phyloP scores from a whole-genome alignment of 2,113 vertebrate species.

The Nyctibius bracteatus region DNA sequence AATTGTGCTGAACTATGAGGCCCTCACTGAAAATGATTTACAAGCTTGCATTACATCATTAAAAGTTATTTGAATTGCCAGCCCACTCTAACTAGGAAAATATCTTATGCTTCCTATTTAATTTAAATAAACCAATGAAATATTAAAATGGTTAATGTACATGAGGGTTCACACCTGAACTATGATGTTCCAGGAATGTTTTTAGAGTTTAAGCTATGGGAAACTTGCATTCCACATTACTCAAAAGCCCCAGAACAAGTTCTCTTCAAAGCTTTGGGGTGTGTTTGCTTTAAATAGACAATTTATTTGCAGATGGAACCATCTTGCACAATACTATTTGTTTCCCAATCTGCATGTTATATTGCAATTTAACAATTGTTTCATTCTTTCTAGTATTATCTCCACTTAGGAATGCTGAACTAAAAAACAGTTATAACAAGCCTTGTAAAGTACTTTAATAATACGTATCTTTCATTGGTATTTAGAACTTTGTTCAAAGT shows the following conservation, averaged over 20 bases:
- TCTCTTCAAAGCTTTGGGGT: not conserved
- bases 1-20: slow-evolving; percentile 30
- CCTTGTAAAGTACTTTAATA: not conserved
- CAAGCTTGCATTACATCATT: slow-evolving; percentile 39
- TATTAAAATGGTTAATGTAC: not conserved
- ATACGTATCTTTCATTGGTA: not conserved
- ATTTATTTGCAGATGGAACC: not conserved
- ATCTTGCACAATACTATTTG: not conserved
- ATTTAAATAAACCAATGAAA: not conserved
- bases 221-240: not conserved
- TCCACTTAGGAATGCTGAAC: not conserved
- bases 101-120: slow-evolving; percentile 14
- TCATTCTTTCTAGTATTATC: slow-evolving; percentile 12
- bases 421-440: not conserved
- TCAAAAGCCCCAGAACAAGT: not conserved
- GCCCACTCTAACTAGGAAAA: not conserved
- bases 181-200: not conserved
- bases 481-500: not conserved
- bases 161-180: slow-evolving; percentile 45
- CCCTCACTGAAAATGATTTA: slow-evolving; percentile 33
- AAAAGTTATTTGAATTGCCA: slow-evolving; percentile 12
- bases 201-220: not conserved
- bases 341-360: not conserved
- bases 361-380: not conserved
- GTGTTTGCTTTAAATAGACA: not conserved